Percentiles rank a stretch among this genome's conserved stretches.
Conservation (phyloP, 1,140 invertebrate genomes). For the Yoshiicerus persimilis region DNA sequence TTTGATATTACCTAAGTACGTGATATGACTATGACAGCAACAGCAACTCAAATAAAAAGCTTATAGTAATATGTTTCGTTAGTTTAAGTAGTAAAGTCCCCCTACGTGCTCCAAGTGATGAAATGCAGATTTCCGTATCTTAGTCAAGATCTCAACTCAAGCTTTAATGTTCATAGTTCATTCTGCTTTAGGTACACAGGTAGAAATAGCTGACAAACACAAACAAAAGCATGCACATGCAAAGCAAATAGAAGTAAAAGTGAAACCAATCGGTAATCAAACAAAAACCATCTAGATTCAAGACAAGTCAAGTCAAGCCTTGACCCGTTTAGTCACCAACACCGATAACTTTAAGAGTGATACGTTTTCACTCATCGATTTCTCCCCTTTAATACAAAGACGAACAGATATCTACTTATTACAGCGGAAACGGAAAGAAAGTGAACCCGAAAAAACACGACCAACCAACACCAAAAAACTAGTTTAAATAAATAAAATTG, state of each 20-base stretch:
- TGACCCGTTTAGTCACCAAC: background rate
- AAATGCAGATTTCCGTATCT: background rate
- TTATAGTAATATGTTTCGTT: background rate
- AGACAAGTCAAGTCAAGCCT: background rate
- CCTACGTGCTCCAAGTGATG: background rate
- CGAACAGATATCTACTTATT: background rate
- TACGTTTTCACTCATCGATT: background rate
- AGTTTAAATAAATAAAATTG: background rate
- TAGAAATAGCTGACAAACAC: background rate
- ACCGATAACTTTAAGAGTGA: background rate
- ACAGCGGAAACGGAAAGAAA: background rate
- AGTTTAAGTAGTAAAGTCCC: background rate
- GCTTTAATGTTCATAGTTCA: background rate
- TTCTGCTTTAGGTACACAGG: background rate
- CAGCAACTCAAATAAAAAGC: background rate
- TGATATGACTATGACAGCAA: too few relatives aligned
- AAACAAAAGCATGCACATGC: slow-evolving; percentile 2
- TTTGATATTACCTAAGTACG: background rate
- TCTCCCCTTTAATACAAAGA: background rate
- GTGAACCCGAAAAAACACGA: background rate
- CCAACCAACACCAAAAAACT: background rate
- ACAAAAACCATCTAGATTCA: background rate
- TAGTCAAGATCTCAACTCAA: background rate
- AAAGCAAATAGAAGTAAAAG: background rate
- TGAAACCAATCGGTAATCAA: background rate